These are phyloP conservation scores for Equus quagga DNA, from an alignment of 2,113 vertebrate genomes.

Conservation along the genomic window DNA sequence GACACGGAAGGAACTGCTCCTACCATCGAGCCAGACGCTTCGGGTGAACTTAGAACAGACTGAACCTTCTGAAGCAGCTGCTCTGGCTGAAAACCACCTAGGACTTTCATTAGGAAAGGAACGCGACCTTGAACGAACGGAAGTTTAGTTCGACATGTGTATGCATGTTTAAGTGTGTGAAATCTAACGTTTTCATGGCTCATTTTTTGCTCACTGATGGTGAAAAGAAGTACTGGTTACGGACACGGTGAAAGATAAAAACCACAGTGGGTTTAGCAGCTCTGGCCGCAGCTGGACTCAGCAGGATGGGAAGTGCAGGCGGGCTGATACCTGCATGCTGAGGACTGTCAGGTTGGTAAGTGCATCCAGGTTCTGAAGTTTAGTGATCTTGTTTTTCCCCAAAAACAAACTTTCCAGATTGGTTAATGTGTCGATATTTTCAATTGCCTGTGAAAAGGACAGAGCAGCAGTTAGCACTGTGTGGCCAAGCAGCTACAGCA, in stretches of 20 bases:
- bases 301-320: not conserved
- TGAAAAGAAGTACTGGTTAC: fast-evolving
- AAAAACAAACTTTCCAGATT: constrained; percentile 96
- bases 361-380: constrained; percentile 96
- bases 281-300: too few relatives aligned
- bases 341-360: constrained; percentile 95
- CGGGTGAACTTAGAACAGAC: fast-evolving
- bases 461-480: not conserved
- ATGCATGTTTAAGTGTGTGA: fast-evolving
- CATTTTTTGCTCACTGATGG: too few relatives aligned
- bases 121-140: fast-evolving
- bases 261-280: not conserved
- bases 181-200: fast-evolving
- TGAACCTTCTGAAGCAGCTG: not conserved
- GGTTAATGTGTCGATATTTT: constrained; percentile 93
- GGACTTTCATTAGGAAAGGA: too few relatives aligned
- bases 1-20: fast-evolving
- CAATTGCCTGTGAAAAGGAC: constrained; percentile 90
- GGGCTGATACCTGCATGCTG: constrained; percentile 94
- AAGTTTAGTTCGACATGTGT: fast-evolving
- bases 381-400: constrained; percentile 99
- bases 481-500: not conserved
- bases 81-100: fast-evolving
- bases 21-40: fast-evolving
- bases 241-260: not conserved